phyloP scores from a whole-genome alignment of 1,140 invertebrate species.

The Magallana gigas region DNA sequence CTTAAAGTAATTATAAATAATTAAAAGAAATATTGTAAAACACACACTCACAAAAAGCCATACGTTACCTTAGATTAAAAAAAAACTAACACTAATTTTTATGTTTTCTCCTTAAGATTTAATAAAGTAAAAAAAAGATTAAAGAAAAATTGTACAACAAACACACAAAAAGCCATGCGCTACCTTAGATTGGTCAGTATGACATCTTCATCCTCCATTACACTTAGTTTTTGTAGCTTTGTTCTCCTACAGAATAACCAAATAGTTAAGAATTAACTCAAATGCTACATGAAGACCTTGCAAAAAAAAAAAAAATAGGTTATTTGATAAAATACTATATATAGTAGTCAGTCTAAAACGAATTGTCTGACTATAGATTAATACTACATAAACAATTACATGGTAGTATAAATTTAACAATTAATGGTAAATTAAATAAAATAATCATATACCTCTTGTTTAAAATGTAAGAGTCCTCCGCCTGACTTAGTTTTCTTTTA shows the following conservation, averaged over 20 bases:
- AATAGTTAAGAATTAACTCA: not conserved
- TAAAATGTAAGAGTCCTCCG: slow-evolving; percentile 3
- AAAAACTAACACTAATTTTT: slow-evolving; percentile 11
- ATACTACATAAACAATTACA: slow-evolving; percentile 11
- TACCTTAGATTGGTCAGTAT: not conserved
- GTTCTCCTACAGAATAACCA: not conserved
- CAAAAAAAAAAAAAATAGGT: too few relatives aligned
- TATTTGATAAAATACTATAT: too few relatives aligned
- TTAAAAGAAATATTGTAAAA: too few relatives aligned
- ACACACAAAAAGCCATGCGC: not conserved
- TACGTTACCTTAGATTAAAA: slow-evolving; percentile 1
- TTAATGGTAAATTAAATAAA: slow-evolving; percentile 9
- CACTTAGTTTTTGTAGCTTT: slow-evolving; percentile 21
- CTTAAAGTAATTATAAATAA: too few relatives aligned
- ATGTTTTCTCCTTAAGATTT: not conserved
- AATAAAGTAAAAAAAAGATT: not conserved
- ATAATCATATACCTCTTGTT: not conserved
- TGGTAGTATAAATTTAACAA: not conserved
- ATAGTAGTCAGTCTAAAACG: not conserved
- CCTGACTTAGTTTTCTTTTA: not conserved
- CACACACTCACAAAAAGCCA: too few relatives aligned
- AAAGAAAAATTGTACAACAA: slow-evolving; percentile 15
- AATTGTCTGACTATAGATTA: slow-evolving; percentile 12
- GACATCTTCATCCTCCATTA: not conserved
- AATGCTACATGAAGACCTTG: not conserved